These are phyloP conservation scores for Sarcophaga caerulescens DNA, from an alignment of 2,888 invertebrate species.

Conservation along the genomic window DNA sequence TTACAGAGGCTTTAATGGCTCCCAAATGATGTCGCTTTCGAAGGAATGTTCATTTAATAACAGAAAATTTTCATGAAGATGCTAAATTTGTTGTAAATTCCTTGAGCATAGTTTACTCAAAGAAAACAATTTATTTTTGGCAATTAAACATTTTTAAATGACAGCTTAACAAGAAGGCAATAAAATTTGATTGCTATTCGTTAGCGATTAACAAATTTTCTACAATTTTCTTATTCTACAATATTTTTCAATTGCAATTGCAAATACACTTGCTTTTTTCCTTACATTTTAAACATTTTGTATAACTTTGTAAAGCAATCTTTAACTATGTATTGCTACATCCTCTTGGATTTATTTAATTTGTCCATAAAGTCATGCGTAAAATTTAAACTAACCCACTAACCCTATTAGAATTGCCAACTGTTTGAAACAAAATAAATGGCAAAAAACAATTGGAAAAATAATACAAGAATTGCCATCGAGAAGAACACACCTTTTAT, in stretches of 20 bases:
- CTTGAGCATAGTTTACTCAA: too few relatives aligned
- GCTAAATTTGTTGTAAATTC: too few relatives aligned
- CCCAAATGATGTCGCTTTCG: too few relatives aligned
- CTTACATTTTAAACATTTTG: neutral
- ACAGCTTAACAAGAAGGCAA: too few relatives aligned
- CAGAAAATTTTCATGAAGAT: too few relatives aligned
- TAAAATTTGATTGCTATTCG: too few relatives aligned
- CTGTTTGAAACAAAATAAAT: constrained; percentile 7
- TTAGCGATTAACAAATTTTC: too few relatives aligned
- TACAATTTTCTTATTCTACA: too few relatives aligned
- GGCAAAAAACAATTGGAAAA: constrained; percentile 18
- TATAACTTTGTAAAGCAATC: neutral
- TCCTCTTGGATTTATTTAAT: constrained; percentile 51
- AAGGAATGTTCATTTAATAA: too few relatives aligned
- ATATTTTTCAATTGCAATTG: neutral
- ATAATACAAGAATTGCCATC: constrained; percentile 33
- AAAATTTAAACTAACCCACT: constrained; percentile 65
- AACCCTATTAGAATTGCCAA: constrained; percentile 51
- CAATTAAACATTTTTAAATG: too few relatives aligned
- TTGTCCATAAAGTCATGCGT: constrained; percentile 67
- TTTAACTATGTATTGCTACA: constrained; percentile 23
- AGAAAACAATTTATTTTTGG: too few relatives aligned
- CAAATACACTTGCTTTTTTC: neutral
- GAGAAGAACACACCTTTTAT: constrained; percentile 65
- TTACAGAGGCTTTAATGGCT: too few relatives aligned